Evolutionary conservation across 2,797 vertebrate genomes (phyloP), one percentile per base, ranked within the genome.

Genomic region (Amblyopsis hoosieri): DNA sequence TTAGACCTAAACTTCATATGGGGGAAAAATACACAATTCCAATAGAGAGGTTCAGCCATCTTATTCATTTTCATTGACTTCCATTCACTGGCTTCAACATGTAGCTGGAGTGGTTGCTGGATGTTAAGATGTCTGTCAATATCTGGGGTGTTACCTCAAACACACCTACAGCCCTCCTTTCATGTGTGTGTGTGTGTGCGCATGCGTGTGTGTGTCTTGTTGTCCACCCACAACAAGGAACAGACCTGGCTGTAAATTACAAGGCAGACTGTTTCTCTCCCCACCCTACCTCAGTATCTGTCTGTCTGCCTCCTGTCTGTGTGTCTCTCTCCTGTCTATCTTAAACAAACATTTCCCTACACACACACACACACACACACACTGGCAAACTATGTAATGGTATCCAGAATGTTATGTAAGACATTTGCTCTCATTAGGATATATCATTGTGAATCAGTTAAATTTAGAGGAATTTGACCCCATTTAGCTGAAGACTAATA

Each of bases 221-320:
- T 57, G 9, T 71, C 47, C 29, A 60, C 51, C 60, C 15, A 66
- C 60, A 68, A 54, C 42, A 63, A 63, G 37, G 52, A 52, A 54
- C 52, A 54, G 45, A 19, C 72, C 65, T 67, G 72, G 69, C 58
- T 72, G 69, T 62, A 75, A 85, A 84, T 87, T 68, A 83, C 69
- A 86, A 74, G 72, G 69, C 67, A 50, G 64, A 47, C 33, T 48
- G 57, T 57, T 56, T 23, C 52, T 68, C 47, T 54, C 12, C 53
- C 59, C 45, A 7, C 14, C 52, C 12, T 45, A 29, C 50, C 31
- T 54, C 47, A 48, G 13, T 65, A 31, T 55, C 47, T 56, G n/a
- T 60, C 53, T 48, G 42, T 68, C 49, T 49, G 29, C 54, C 19
- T 14, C 13, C 29, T 60, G 19, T 29, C 13, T 33, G 29, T 53